Evolutionary conservation across 2,113 vertebrate species (phyloP).

Genomic region (Corvus hawaiiensis): DNA sequence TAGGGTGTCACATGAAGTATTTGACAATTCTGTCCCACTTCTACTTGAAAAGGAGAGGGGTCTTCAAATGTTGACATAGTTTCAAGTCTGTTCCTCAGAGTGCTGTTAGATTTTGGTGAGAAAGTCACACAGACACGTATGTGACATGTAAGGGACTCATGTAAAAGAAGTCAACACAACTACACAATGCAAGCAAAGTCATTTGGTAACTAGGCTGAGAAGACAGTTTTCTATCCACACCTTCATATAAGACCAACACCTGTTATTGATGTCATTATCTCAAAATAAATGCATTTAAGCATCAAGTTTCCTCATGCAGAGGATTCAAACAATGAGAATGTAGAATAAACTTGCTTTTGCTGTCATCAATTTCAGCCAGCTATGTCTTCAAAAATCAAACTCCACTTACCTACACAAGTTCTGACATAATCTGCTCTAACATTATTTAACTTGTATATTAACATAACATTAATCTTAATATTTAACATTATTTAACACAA

Average conservation of each 20-base stretch:
- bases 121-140: neutral
- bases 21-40: neutral
- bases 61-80: neutral
- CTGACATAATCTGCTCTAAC: neutral
- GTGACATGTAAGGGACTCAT: rapidly evolving
- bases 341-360: neutral
- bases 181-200: neutral
- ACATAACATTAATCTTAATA: neutral
- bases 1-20: neutral
- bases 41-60: neutral
- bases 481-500: neutral
- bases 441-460: neutral
- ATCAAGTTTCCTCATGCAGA: neutral
- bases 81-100: neutral
- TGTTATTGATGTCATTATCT: neutral
- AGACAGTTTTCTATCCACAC: neutral
- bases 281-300: neutral
- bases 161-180: neutral
- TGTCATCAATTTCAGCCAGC: neutral
- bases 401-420: neutral
- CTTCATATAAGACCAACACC: neutral
- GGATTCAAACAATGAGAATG: neutral
- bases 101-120: neutral
- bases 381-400: neutral
- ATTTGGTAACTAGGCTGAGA: neutral